Percentiles rank a stretch among this genome's conserved stretches.
phyloP scores from a whole-genome alignment of 2,113 vertebrate genomes.

The Cromileptes altivelis region DNA sequence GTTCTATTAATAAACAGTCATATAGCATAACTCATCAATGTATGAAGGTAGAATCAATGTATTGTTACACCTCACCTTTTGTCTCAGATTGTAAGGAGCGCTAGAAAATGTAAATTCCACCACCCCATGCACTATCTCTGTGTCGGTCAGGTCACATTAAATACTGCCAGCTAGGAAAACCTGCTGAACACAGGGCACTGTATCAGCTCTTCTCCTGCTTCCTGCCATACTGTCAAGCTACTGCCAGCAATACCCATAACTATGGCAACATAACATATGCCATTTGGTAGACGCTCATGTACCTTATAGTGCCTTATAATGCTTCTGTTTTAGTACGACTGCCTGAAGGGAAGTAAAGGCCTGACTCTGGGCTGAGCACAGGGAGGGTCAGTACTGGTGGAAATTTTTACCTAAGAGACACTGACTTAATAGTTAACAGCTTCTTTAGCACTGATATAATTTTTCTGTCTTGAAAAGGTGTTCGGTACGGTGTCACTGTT shows the following conservation, averaged over 20 bases:
- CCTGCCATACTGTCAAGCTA: constrained; percentile 22
- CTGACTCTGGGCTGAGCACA: not conserved
- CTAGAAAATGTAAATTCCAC: not conserved
- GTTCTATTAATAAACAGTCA: not conserved
- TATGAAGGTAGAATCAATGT: not conserved
- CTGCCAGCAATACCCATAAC: constrained; percentile 42
- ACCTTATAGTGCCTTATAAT: constrained; percentile 1
- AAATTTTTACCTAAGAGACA: not conserved
- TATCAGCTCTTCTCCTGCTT: constrained; percentile 34
- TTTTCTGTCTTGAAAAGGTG: not conserved
- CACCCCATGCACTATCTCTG: not conserved
- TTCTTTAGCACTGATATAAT: not conserved
- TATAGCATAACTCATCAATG: not conserved
- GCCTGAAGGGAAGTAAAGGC: not conserved
- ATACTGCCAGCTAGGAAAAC: constrained; percentile 13
- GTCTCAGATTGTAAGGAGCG: not conserved
- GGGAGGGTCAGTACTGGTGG: not conserved
- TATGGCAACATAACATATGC: constrained; percentile 43
- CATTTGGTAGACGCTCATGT: constrained; percentile 3
- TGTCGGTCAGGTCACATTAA: constrained; percentile 4
- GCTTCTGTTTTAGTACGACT: constrained; percentile 1
- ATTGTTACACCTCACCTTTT: not conserved
- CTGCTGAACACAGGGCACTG: constrained; percentile 26
- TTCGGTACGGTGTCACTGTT: not conserved
- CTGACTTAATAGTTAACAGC: not conserved